Base-by-base conservation (phyloP, 2,888 invertebrate species). In the Alcis repandata region DNA sequence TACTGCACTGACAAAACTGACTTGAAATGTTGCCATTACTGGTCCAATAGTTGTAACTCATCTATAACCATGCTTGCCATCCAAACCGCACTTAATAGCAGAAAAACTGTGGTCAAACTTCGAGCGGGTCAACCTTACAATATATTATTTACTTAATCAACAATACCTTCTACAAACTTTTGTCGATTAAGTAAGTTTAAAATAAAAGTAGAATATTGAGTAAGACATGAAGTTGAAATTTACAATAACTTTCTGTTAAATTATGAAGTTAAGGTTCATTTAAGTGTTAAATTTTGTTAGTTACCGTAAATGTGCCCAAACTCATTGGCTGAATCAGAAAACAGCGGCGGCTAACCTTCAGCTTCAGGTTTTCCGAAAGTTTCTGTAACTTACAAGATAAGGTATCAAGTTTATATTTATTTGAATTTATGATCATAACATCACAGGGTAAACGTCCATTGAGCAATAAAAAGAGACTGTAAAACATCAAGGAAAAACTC, bases 1-100 rank as follows among this genome's bases (percentile, higher is more conserved):
- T 40, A 57, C 63, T 69, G 68, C 69, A 73, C 72, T 73, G 73
- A 74, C 68, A 63, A 65, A 59, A 43, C 40, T 70, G 41, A 69
- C 57, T 70, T 70, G 68, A 69, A 68, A 71, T 75, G 41, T 56
- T 46, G 7, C 27, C 20, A 45, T 54, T 32, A 19, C 20, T 56
- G 61, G 43, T 41, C 49, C 54, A 40, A 49, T 33, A 20, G 41
- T 7, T 36, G 1, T 36, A 36, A 36, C 36, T 40, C 6, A 6
- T 9, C 1, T 33, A 10, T 33, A 9, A 10, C 1, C n/a, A 40
- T 40, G 4, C 15, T 40, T 40, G 36, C n/a, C n/a, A 36, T 11
- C 13, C 10, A 10, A 36, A 9, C 10, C 10, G 2, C 36, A 36
- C 11, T 36, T 11, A 36, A 36, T 3, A 36, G 8, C 10, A 36